Conservation (phyloP, 2,797 vertebrate genomes). For the Nothura maculosa region DNA sequence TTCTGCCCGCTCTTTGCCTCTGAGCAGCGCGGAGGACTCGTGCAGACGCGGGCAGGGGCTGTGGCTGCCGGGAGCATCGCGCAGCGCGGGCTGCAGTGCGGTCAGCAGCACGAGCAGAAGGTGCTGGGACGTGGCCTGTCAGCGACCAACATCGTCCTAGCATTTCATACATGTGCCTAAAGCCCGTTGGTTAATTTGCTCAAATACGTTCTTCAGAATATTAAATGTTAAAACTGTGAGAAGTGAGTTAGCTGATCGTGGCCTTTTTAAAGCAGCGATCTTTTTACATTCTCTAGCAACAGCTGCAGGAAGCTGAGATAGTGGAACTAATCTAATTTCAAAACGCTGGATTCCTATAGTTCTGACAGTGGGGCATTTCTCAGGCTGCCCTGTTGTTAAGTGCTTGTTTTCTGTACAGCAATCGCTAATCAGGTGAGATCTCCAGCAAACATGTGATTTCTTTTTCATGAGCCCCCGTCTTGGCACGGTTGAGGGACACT, state of each 20-base stretch:
- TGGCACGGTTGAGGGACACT: conserved; percentile 32
- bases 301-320: conserved; percentile 26
- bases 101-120: background rate
- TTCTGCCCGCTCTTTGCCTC: background rate
- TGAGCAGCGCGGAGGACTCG: background rate
- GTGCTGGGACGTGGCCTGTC: background rate
- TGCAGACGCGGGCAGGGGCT: no score
- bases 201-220: background rate
- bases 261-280: background rate
- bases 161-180: background rate
- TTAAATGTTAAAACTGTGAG: background rate
- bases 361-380: conserved; percentile 83
- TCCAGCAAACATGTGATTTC: conserved; percentile 59
- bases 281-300: background rate
- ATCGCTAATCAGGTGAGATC: conserved; percentile 71
- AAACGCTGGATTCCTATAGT: conserved; percentile 83
- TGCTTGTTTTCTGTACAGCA: conserved; percentile 79
- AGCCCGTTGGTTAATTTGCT: background rate
- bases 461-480: conserved; percentile 47
- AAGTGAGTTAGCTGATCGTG: background rate
- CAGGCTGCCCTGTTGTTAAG: conserved; percentile 87
- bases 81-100: background rate
- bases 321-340: conserved; percentile 82
- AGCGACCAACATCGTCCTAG: background rate
- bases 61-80: background rate